Percentiles rank a stretch among this genome's conserved stretches.
These are phyloP conservation scores for Syngnathus acus DNA, from an alignment of 2,797 vertebrate species.

Conservation along the genomic window DNA sequence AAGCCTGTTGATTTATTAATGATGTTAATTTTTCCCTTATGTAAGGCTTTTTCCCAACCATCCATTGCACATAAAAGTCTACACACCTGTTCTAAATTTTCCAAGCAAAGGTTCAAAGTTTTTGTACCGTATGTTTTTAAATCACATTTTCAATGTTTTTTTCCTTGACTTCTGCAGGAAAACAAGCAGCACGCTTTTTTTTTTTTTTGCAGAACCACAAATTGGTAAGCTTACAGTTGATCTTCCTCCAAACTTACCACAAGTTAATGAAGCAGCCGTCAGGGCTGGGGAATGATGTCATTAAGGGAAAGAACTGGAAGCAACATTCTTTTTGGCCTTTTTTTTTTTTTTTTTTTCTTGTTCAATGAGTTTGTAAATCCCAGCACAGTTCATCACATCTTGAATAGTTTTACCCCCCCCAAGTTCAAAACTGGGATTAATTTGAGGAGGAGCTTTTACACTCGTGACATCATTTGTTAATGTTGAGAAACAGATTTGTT, in stretches of 20 bases:
- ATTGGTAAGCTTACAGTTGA: not conserved
- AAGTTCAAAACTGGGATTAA: not conserved
- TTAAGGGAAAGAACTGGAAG: conserved; percentile 17
- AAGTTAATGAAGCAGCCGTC: not conserved
- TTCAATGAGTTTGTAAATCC: no score
- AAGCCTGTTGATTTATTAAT: not conserved
- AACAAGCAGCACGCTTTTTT: not conserved
- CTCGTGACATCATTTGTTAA: conserved; percentile 45
- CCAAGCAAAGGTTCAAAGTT: no score
- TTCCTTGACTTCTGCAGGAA: not conserved
- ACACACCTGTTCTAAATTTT: not conserved
- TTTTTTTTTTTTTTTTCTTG: not conserved
- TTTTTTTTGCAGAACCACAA: not conserved
- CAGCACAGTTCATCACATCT: no score
- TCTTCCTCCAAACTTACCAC: not conserved
- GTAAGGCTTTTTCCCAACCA: not conserved
- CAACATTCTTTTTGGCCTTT: conserved; percentile 13
- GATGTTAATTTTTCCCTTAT: not conserved
- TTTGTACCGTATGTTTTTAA: no score
- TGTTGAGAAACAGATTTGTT: conserved; percentile 41
- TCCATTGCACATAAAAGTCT: not conserved
- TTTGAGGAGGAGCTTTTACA: conserved; percentile 55
- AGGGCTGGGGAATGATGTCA: conserved; percentile 27
- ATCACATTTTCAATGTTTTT: not conserved
- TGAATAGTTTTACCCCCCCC: not conserved